Percentiles rank a stretch among this genome's conserved stretches.
phyloP scores from a whole-genome alignment of 2,888 invertebrate genomes.

The Bembecia ichneumoniformis region DNA sequence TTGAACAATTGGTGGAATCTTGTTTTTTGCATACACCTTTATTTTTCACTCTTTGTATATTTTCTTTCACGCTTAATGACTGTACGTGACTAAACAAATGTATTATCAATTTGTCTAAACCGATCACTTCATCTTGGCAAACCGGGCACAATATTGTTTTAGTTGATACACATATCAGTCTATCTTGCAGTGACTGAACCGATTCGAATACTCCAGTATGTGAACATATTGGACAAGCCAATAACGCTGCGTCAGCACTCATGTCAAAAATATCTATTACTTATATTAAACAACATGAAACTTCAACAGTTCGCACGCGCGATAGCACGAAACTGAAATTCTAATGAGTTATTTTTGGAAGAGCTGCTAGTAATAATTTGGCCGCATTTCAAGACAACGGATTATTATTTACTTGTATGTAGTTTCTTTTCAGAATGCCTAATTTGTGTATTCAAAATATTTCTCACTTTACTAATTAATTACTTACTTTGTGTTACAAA shows the following conservation, averaged over 20 bases:
- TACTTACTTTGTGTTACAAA: too few species aligned
- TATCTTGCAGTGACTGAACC: constrained; percentile 78
- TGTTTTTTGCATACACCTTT: constrained; percentile 23
- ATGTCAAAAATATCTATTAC: constrained; percentile 18
- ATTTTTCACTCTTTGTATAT: constrained; percentile 7
- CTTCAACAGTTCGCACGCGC: constrained; percentile 3
- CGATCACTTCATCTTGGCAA: constrained; percentile 81
- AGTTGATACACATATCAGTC: constrained; percentile 82
- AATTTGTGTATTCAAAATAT: too few species aligned
- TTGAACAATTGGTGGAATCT: constrained; percentile 18
- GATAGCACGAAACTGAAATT: constrained; percentile 44
- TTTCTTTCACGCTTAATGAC: constrained; percentile 30
- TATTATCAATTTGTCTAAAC: constrained; percentile 86
- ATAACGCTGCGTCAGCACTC: constrained; percentile 69
- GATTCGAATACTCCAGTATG: constrained; percentile 79
- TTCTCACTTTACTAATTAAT: too few species aligned
- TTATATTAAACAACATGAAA: constrained; percentile 1
- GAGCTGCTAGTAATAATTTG: constrained; percentile 39
- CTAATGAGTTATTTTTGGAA: constrained; percentile 55
- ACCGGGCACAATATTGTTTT: constrained; percentile 83
- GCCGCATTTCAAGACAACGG: constrained; percentile 49
- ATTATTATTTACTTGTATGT: not conserved
- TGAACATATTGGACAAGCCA: constrained; percentile 84
- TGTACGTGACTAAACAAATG: constrained; percentile 83
- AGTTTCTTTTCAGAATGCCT: not conserved